These are phyloP conservation scores for Plecturocebus donacophilus DNA, from an alignment of 2,113 vertebrate species.

Conservation along the genomic window DNA sequence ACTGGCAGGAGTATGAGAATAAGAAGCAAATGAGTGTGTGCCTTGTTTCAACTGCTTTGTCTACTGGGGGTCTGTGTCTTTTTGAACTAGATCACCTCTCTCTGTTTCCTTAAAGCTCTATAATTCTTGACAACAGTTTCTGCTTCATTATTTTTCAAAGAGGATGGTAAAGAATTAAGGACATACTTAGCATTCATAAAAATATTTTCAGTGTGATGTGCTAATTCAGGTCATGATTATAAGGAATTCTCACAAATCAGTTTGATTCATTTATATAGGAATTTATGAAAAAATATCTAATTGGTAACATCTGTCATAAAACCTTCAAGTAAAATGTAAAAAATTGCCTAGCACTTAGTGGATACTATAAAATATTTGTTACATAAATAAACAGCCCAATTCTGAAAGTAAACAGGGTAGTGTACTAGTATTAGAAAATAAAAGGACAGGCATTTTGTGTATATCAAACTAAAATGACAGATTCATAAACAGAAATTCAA, in stretches of 20 bases:
- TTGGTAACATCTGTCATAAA: constrained; percentile 30
- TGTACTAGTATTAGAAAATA: background rate
- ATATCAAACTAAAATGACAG: background rate
- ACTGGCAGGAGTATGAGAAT: background rate
- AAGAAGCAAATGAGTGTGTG: background rate
- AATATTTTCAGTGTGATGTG: constrained; percentile 16
- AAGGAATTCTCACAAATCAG: background rate
- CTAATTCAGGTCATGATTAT: background rate
- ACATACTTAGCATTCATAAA: background rate
- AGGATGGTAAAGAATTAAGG: background rate
- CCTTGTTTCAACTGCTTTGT: background rate
- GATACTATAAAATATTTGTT: background rate
- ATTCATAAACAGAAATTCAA: background rate
- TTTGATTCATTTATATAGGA: background rate
- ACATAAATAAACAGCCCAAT: background rate
- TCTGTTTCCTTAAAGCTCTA: background rate
- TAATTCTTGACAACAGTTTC: background rate
- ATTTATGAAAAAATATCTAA: constrained; percentile 21
- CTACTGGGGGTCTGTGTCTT: background rate
- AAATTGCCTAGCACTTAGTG: background rate
- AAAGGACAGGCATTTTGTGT: background rate
- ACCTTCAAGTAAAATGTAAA: background rate
- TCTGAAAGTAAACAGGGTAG: background rate
- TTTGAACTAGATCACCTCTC: background rate
- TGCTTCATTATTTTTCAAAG: constrained; percentile 11